phyloP scores from a whole-genome alignment of 2,888 invertebrate species.

The Drosophila monieri region DNA sequence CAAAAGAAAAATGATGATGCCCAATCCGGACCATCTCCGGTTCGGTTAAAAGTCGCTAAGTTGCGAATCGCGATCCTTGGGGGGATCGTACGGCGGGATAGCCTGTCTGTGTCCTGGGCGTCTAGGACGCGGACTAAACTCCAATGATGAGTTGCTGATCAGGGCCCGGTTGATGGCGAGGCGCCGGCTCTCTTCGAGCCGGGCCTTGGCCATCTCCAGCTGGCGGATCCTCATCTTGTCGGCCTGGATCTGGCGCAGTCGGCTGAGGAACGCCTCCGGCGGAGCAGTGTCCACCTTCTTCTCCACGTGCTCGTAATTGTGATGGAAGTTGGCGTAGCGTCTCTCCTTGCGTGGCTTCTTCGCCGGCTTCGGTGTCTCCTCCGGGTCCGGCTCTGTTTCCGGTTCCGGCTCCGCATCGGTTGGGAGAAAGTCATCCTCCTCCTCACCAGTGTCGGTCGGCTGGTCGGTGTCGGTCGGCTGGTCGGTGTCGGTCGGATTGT shows the following conservation, averaged over 20 bases:
- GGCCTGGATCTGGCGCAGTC: constrained; percentile 2
- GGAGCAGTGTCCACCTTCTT: constrained; percentile 2
- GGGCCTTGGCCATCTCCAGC: neutral
- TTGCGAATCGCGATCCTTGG: neutral
- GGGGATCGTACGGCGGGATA: neutral
- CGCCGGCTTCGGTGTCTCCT: neutral
- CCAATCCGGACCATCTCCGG: constrained; percentile 2
- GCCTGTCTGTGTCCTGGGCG: neutral
- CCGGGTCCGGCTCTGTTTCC: neutral
- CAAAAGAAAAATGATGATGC: neutral
- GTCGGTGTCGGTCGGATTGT: neutral
- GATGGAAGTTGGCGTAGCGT: neutral
- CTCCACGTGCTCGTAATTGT: neutral
- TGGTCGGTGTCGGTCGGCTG: neutral
- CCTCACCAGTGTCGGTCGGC: neutral
- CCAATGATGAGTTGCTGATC: neutral
- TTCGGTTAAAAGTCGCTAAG: neutral
- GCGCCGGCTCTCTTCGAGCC: neutral
- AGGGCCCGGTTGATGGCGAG: neutral
- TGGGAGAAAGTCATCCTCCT: neutral
- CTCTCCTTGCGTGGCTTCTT: neutral
- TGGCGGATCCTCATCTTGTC: neutral
- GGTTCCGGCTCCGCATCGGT: neutral
- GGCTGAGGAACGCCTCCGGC: neutral
- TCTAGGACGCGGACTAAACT: neutral